Evolutionary conservation across 2,797 vertebrate species (phyloP).

Genomic region (Alauda arvensis): DNA sequence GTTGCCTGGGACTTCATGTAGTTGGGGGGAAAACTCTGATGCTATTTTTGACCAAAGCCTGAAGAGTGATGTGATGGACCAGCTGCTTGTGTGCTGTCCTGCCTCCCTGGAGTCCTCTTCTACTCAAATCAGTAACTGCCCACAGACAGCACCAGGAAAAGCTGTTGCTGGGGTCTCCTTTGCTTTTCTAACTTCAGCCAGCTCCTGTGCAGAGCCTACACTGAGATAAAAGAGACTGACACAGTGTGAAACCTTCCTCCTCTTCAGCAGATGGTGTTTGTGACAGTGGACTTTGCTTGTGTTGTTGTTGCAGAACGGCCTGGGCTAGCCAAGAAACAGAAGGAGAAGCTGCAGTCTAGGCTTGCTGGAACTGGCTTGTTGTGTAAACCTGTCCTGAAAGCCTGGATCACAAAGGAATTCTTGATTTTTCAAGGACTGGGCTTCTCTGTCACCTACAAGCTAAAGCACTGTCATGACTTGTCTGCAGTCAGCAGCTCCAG

Average conservation of each 20-base stretch:
- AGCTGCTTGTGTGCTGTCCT: not conserved
- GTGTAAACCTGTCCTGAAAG: not conserved
- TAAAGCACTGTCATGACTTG: not conserved
- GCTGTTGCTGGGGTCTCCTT: constrained; percentile 25
- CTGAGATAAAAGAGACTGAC: constrained; percentile 46
- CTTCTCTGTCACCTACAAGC: not conserved
- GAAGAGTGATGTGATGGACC: not conserved
- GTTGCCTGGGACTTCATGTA: not conserved
- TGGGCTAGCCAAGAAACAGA: constrained; percentile 1
- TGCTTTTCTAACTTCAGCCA: constrained; percentile 29
- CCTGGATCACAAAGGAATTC: not conserved
- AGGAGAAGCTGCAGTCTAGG: constrained; percentile 13
- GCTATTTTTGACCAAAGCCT: not conserved
- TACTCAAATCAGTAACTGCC: not conserved
- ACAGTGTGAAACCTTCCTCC: constrained; percentile 55
- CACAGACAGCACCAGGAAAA: not conserved
- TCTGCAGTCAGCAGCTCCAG: not conserved
- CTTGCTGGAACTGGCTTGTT: not conserved
- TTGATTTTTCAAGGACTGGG: not conserved
- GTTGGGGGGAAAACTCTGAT: not conserved
- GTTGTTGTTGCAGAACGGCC: constrained; percentile 11
- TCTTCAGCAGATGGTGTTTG: constrained; percentile 63
- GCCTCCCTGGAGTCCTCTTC: not conserved
- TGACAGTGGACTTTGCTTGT: constrained; percentile 32
- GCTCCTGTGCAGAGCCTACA: constrained; percentile 38